These are phyloP conservation scores for Myopa testacea DNA, from an alignment of 2,888 invertebrate genomes.

Conservation along the genomic window DNA sequence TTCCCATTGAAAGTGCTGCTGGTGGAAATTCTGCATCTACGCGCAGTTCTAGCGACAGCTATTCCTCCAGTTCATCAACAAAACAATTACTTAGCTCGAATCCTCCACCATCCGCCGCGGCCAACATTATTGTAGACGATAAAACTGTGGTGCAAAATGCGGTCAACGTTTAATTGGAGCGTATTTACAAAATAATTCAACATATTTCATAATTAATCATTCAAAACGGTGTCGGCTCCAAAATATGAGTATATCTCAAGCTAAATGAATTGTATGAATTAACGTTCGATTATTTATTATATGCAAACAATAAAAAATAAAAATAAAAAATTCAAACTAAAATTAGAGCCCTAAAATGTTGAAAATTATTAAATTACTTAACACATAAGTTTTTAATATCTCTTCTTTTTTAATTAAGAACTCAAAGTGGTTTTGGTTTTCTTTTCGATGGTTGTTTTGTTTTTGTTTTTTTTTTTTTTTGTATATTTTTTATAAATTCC, in stretches of 20 bases:
- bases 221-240: constrained; percentile 26
- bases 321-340: neutral
- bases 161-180: constrained; percentile 61
- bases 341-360: neutral
- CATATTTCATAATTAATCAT: constrained; percentile 15
- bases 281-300: neutral
- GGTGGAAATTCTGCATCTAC: constrained; percentile 66
- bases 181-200: neutral
- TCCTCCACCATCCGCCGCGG: constrained; percentile 59
- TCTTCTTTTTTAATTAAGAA: neutral
- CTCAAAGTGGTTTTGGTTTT: neutral
- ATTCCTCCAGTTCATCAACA: constrained; percentile 84
- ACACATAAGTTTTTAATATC: neutral
- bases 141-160: constrained; percentile 65
- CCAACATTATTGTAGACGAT: constrained; percentile 65
- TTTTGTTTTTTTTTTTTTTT: neutral
- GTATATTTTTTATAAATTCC: neutral
- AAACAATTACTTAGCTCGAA: constrained; percentile 76
- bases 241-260: constrained; percentile 15
- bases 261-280: constrained; percentile 14
- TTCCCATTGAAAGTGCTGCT: constrained; percentile 75
- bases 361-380: constrained; percentile 2
- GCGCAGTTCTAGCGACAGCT: constrained; percentile 84
- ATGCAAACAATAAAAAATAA: constrained; percentile 12
- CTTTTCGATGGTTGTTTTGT: neutral